These are phyloP conservation scores for Plagodis pulveraria DNA, from an alignment of 2,888 invertebrate species.

Conservation along the genomic window DNA sequence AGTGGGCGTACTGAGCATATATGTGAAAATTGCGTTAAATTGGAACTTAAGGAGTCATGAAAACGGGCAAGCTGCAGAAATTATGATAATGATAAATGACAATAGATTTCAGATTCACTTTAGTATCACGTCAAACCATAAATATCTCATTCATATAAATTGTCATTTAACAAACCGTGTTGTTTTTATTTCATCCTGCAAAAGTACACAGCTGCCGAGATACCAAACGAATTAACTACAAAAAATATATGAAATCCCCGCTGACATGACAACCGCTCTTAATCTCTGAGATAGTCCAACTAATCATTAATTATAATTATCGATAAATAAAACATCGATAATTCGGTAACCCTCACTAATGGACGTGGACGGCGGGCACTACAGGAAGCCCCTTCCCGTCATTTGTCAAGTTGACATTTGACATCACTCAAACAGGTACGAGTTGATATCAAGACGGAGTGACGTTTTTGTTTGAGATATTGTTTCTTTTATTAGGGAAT, in stretches of 20 bases:
- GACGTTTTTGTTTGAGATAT: slow-evolving; percentile 6
- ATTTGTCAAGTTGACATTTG: slow-evolving; percentile 81
- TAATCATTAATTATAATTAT: slow-evolving; percentile 64
- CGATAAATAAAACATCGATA: slow-evolving; percentile 63
- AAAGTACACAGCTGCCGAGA: slow-evolving; percentile 1
- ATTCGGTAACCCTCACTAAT: slow-evolving; percentile 58
- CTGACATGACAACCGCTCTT: slow-evolving; percentile 48
- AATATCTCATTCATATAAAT: too few relatives aligned
- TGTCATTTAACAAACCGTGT: not conserved
- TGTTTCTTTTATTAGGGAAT: not conserved
- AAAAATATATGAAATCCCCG: slow-evolving; percentile 39
- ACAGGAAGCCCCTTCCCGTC: slow-evolving; percentile 75
- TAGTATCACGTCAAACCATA: too few relatives aligned
- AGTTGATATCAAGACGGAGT: slow-evolving; percentile 53
- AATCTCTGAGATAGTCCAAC: slow-evolving; percentile 44
- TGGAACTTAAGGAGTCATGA: too few relatives aligned
- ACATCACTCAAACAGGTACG: slow-evolving; percentile 74
- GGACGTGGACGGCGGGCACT: slow-evolving; percentile 64
- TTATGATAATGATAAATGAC: too few relatives aligned
- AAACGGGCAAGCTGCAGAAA: too few relatives aligned
- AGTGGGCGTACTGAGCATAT: too few relatives aligned
- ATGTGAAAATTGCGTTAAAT: too few relatives aligned
- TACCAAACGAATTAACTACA: slow-evolving; percentile 4
- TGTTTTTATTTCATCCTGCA: too few relatives aligned
- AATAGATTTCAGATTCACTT: too few relatives aligned